phyloP scores from a whole-genome alignment of 2,888 invertebrate genomes.

The Steromphala cineraria region DNA sequence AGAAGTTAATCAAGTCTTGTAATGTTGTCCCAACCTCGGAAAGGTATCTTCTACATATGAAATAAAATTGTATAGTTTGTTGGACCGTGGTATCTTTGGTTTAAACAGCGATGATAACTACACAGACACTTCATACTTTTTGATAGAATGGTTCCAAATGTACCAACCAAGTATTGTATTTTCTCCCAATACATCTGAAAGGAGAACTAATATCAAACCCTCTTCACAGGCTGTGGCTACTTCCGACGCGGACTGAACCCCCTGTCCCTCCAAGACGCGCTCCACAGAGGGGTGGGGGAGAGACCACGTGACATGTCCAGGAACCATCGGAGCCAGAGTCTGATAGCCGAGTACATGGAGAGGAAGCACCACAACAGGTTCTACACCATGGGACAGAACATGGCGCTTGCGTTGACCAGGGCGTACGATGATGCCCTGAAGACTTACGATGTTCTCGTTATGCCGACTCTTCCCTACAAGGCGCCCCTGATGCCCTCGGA shows the following conservation, averaged over 20 bases:
- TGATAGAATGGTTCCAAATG: too few species aligned
- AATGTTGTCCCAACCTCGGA: too few species aligned
- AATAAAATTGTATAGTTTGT: too few species aligned
- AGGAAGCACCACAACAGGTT: constrained; percentile 47
- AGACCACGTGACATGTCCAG: constrained; percentile 34
- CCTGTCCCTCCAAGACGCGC: constrained; percentile 38
- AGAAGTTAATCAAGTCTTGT: too few species aligned
- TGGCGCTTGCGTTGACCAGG: constrained; percentile 33
- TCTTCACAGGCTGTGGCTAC: too few species aligned
- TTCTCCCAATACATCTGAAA: too few species aligned
- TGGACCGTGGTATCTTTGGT: too few species aligned
- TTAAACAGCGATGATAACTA: too few species aligned
- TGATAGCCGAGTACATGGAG: constrained; percentile 41
- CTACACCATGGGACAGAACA: constrained; percentile 51
- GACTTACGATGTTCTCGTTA: constrained; percentile 58
- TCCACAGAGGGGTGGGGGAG: constrained; percentile 31
- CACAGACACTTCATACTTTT: too few species aligned
- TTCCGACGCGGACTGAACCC: neutral
- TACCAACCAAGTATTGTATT: too few species aligned
- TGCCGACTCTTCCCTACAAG: constrained; percentile 56
- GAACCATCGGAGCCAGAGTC: constrained; percentile 25
- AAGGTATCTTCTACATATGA: too few species aligned
- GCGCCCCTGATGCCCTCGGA: constrained; percentile 36
- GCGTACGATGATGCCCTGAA: constrained; percentile 52
- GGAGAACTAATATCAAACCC: too few species aligned